Percentiles rank a stretch among this genome's conserved stretches.
Evolutionary conservation across 2,113 vertebrate species (phyloP).

Genomic region (Rattus norvegicus): DNA sequence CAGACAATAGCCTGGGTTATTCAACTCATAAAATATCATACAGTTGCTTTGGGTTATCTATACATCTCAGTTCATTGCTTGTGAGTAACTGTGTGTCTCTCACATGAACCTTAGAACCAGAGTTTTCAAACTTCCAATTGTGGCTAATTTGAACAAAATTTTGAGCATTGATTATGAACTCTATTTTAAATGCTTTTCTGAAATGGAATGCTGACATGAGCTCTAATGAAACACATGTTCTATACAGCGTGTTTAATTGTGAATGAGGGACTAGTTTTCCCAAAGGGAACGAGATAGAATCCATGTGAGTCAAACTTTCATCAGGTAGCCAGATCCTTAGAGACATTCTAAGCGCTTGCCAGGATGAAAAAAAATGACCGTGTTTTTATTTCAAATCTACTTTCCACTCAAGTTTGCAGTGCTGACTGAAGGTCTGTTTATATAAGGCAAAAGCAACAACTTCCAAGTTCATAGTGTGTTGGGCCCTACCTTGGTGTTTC

Average conservation of each 20-base stretch:
- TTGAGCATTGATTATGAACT: neutral
- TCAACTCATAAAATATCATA: too few relatives aligned
- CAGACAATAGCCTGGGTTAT: too few relatives aligned
- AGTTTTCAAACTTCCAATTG: neutral
- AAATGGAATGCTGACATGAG: rapidly evolving
- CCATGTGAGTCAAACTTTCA: rapidly evolving
- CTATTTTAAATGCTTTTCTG: neutral
- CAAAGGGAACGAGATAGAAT: neutral
- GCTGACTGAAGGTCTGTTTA: too few relatives aligned
- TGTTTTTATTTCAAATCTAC: neutral
- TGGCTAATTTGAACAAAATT: neutral
- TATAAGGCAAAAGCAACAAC: neutral
- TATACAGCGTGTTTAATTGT: too few relatives aligned
- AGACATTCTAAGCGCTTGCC: neutral
- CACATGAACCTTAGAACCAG: neutral
- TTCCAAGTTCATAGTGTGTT: too few relatives aligned
- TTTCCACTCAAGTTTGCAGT: neutral
- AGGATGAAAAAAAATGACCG: neutral
- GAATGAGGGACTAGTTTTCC: neutral
- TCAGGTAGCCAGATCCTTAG: neutral
- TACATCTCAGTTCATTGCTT: too few relatives aligned
- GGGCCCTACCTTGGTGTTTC: too few relatives aligned
- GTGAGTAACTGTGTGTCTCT: neutral
- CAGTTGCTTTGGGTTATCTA: too few relatives aligned
- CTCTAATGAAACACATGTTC: neutral